A percentile compares a stretch with the other conserved stretches of the same genome.
Evolutionary conservation across 1,140 invertebrate species (phyloP).

Genomic region (Tetragonula clypearis): DNA sequence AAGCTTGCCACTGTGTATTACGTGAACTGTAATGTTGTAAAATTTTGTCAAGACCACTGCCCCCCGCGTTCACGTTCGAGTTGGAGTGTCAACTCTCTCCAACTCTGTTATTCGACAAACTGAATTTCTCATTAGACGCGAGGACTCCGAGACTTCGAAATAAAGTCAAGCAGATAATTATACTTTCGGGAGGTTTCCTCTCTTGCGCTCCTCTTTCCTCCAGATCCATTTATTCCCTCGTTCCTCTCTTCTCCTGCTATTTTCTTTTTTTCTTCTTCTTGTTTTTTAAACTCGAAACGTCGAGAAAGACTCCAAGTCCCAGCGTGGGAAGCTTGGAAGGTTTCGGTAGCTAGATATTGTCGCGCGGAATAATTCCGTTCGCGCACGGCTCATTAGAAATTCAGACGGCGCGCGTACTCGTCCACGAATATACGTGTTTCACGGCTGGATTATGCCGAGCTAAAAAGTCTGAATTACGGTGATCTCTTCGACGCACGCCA

Average conservation of each 20-base stretch:
- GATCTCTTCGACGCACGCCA: conserved; percentile 16
- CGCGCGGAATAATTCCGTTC: neutral
- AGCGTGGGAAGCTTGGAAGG: neutral
- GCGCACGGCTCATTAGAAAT: conserved; percentile 9
- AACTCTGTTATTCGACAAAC: neutral
- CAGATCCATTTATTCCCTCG: neutral
- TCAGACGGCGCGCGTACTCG: neutral
- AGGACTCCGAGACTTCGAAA: no score
- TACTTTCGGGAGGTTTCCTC: neutral
- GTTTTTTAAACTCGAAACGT: neutral
- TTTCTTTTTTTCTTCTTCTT: no score
- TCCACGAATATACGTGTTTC: neutral
- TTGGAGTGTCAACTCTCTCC: neutral
- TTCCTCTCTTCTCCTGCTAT: neutral
- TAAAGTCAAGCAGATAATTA: no score
- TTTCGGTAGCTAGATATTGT: neutral
- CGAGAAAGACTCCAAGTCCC: neutral
- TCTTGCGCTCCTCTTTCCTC: neutral
- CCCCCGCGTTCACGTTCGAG: neutral
- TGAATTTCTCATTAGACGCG: neutral
- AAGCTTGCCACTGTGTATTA: neutral
- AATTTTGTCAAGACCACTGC: neutral
- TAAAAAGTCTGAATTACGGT: neutral
- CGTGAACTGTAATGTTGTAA: neutral
- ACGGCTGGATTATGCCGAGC: neutral